Conservation (phyloP, 2,888 invertebrate species). For the Megastigmus dorsalis region DNA sequence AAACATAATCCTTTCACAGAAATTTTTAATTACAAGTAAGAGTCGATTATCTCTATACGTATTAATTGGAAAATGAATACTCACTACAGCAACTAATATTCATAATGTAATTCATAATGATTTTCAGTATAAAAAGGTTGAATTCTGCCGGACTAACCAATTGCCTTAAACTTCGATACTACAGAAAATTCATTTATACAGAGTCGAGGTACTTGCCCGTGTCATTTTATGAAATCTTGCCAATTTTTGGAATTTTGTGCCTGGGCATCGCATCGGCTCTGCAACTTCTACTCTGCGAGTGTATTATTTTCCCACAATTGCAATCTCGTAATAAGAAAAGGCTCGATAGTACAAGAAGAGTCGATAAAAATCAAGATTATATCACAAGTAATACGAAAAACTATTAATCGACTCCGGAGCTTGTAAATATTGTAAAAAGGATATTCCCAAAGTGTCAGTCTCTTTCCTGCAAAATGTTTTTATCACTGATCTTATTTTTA, state of each 20-base stretch:
- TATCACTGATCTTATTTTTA: background rate
- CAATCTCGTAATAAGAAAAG: background rate
- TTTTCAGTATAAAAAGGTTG: conserved; percentile 43
- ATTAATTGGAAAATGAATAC: background rate
- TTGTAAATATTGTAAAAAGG: conserved; percentile 38
- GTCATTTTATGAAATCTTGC: conserved; percentile 14
- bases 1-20: conserved; percentile 53
- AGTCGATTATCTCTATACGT: background rate
- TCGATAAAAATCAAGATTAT: background rate
- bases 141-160: conserved; percentile 31
- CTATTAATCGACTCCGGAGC: background rate
- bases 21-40: conserved; percentile 56
- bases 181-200: conserved; percentile 12
- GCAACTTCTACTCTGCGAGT: conserved; percentile 23
- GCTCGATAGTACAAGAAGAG: background rate
- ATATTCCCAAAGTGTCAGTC: background rate
- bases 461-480: conserved; percentile 5
- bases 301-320: background rate
- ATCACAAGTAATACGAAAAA: background rate
- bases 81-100: background rate
- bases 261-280: conserved; percentile 16
- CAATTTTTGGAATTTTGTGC: conserved; percentile 29
- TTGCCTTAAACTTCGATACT: conserved; percentile 24
- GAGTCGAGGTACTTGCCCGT: conserved; percentile 36
- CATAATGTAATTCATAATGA: background rate